These are phyloP conservation scores for Procambarus virginalis DNA, from an alignment of 1,140 invertebrate genomes.

Conservation along the genomic window DNA sequence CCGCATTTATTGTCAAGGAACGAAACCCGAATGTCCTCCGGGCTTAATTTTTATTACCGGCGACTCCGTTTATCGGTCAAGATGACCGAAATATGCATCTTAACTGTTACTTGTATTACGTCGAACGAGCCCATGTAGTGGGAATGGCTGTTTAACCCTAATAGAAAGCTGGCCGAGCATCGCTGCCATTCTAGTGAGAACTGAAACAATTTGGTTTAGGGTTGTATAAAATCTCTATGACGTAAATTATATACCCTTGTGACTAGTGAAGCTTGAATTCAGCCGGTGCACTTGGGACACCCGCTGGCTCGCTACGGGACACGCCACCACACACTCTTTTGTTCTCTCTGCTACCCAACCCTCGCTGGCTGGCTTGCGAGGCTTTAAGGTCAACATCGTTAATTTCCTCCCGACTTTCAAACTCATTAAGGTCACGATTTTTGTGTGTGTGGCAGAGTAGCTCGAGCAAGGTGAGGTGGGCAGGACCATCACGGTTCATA, in stretches of 20 bases:
- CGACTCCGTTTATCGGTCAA: constrained; percentile 46
- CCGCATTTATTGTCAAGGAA: constrained; percentile 58
- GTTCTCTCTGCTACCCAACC: background rate
- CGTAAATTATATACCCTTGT: constrained; percentile 1
- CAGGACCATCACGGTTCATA: background rate
- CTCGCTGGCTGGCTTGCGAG: background rate
- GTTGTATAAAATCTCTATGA: constrained; percentile 30
- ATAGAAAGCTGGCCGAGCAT: constrained; percentile 33
- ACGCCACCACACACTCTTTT: background rate
- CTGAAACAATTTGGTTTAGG: constrained; percentile 18
- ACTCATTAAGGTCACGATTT: background rate
- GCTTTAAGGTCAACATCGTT: background rate
- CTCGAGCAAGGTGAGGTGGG: background rate
- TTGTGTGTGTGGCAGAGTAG: background rate
- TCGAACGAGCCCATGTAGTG: constrained; percentile 1
- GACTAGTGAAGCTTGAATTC: constrained; percentile 23
- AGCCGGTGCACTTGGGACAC: background rate
- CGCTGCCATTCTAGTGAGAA: constrained; percentile 36
- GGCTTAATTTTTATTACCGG: constrained; percentile 55
- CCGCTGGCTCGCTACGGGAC: constrained; percentile 8
- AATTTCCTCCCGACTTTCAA: background rate
- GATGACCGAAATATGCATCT: constrained; percentile 50
- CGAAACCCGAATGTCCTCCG: constrained; percentile 54
- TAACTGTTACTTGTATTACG: constrained; percentile 41
- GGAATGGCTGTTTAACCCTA: constrained; percentile 18